Evolutionary conservation across 53 echinoderm and acorn worm genomes (phyloP), one percentile per base, ranked within the genome.

Genomic region (Apostichopus leukothele): DNA sequence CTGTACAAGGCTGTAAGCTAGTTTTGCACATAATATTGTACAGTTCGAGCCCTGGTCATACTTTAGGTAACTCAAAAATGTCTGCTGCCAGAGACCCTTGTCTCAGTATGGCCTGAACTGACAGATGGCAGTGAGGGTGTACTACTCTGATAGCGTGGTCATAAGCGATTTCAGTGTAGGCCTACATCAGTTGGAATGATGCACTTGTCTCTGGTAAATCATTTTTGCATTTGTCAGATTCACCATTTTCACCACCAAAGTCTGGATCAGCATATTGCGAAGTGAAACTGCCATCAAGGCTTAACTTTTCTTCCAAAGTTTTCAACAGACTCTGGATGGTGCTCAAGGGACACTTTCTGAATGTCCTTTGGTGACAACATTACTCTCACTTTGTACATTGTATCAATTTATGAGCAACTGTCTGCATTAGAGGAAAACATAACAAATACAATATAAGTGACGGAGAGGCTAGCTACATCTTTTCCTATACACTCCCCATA

Each of bases 11-110:
- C 39, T 39, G 39, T 39, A 39, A 39, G 39, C 39, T 39, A 39
- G 39, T 39, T 39, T 39, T 39, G 39, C 39, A 39, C 39, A 39
- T 39, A 39, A 39, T 39, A 39, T 39, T 39, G 39, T 39, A 3
- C 18, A 86, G 50, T 50, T 86, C 71, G 9, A 86, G 52, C 73
- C 71, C 86, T 51, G 51, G 86, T 18, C 86, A 50, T 16, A 86
- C 16, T 51, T 71, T 73, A 16, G 86, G 86, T 51, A 86, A 9
- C 22, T 52, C 74, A 86, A 86, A 86, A 2, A 71, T 51, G 7
- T 86, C 73, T 63, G 27, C 25, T 1, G 71, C 86, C 86, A 86
- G 25, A 27, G 66, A 66, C 5, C 86, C 16, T 52, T 86, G 86
- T 39, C 86, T 66, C 12, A 83, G 18, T 16, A 16, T 53, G 14